Conservation (phyloP, 92 coral and sea anemone genomes). For the Bergia sp. region DNA sequence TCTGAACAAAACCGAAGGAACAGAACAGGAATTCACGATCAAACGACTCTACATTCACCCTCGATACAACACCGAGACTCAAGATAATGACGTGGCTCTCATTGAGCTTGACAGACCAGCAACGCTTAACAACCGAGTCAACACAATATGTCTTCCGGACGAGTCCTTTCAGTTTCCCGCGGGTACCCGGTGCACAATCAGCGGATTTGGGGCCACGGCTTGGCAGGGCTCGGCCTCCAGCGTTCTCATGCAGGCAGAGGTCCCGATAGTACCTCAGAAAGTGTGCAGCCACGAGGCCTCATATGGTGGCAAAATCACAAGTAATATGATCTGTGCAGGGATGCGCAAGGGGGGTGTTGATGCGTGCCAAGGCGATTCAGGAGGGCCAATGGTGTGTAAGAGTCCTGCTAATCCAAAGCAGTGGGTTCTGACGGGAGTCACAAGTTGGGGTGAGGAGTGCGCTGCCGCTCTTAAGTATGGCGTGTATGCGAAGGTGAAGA, state of each 20-base stretch:
- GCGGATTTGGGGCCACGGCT: slow-evolving; percentile 73
- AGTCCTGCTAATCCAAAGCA: slow-evolving; percentile 78
- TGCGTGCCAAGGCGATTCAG: slow-evolving; percentile 81
- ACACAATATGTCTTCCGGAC: slow-evolving; percentile 79
- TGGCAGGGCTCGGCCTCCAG: slow-evolving; percentile 61
- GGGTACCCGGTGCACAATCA: slow-evolving; percentile 74
- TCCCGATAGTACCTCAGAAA: slow-evolving; percentile 67
- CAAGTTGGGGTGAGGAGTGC: slow-evolving; percentile 84
- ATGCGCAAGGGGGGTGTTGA: slow-evolving; percentile 83
- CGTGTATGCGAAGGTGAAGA: slow-evolving; percentile 66
- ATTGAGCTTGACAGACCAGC: slow-evolving; percentile 72
- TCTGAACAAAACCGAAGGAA: slow-evolving; percentile 66
- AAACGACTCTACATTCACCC: slow-evolving; percentile 72
- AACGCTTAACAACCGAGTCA: slow-evolving; percentile 72
- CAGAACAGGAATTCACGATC: slow-evolving; percentile 73
- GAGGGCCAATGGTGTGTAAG: slow-evolving; percentile 82
- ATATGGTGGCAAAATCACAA: slow-evolving; percentile 72
- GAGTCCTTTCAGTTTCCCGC: slow-evolving; percentile 63
- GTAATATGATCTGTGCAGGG: slow-evolving; percentile 82
- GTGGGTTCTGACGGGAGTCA: slow-evolving; percentile 78
- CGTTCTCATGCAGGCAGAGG: slow-evolving; percentile 82
- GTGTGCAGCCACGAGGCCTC: slow-evolving; percentile 70
- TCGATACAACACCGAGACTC: slow-evolving; percentile 61
- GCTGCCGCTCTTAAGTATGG: slow-evolving; percentile 83
- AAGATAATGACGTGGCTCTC: slow-evolving; percentile 77